Evolutionary conservation across 2,113 vertebrate genomes (phyloP).

Genomic region (Bucco capensis): DNA sequence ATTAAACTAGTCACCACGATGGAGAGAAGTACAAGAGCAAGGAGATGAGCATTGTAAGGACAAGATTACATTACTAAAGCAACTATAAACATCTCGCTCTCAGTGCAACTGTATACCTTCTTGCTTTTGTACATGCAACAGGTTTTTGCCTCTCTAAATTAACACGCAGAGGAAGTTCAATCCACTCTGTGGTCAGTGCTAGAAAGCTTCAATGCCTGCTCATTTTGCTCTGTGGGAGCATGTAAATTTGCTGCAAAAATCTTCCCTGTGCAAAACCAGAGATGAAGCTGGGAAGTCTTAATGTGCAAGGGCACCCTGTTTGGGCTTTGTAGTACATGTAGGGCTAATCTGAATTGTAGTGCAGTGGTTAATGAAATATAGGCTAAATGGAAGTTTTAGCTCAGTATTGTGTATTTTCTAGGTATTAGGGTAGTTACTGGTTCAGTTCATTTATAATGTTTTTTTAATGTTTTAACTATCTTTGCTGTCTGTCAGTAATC

Average conservation of each 20-base stretch:
- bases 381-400: neutral
- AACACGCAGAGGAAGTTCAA: neutral
- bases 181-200: fast-evolving
- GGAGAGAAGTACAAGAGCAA: neutral
- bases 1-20: neutral
- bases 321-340: neutral
- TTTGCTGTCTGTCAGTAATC: neutral
- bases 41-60: neutral
- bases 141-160: neutral
- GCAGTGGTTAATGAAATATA: fast-evolving
- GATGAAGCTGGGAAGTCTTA: neutral
- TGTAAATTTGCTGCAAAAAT: neutral
- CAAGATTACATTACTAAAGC: neutral
- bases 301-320: neutral
- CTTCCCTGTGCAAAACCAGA: neutral
- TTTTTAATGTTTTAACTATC: neutral
- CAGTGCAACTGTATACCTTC: neutral
- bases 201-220: neutral
- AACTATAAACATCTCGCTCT: neutral
- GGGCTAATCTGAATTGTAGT: neutral
- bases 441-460: neutral
- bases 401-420: neutral
- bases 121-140: neutral
- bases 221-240: neutral
- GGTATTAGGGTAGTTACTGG: neutral